Base-by-base conservation (phyloP, 2,797 vertebrate genomes). In the Sparus aurata region DNA sequence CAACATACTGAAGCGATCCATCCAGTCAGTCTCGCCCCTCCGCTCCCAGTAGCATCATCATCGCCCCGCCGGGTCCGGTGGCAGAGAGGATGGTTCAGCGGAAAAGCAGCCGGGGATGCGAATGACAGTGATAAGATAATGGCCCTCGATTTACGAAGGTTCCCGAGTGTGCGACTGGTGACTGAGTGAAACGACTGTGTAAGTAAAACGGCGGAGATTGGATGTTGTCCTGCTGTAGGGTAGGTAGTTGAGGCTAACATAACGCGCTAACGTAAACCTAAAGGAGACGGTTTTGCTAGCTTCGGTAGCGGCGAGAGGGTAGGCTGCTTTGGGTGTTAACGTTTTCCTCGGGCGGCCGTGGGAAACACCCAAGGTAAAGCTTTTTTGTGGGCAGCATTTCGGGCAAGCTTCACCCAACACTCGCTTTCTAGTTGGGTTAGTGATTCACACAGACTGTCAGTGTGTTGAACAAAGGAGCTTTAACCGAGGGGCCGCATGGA, bases 401-500 rank as follows among this genome's bases (percentile, higher is more conserved):
- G 30, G 23, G 25, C 38, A 69, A 16, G n/a, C 50, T 47, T 11
- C 67, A 60, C 72, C 53, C 18, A 34, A 7, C 69, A 22, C 23
- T n/a, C 6, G 49, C 52, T 61, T 60, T 38, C 23, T 30, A 18
- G 77, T 34, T n/a, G 55, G 15, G 49, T 76, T 55, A 20, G 73
- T 73, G 10, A 66, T 72, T 64, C 79, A 60, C 75, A 46, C 34
- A 50, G 75, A 63, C 75, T 83, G 89, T 70, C 82, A 82, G 85
- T 57, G 70, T 73, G 80, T 64, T 74, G 82, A 93, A 93, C 92
- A 94, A 93, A 93, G 90, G 85, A 85, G 89, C 85, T 86, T 81
- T 69, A 87, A 88, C 89, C 71, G 83, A 84, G 91, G 90, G 91
- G 92, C 86, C 91, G 88, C 91, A 83, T 89, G 91, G 88, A 89